Evolutionary conservation across 2,113 vertebrate genomes (phyloP), one percentile per base, ranked within the genome.

Genomic region (Pyrgilauda ruficollis): DNA sequence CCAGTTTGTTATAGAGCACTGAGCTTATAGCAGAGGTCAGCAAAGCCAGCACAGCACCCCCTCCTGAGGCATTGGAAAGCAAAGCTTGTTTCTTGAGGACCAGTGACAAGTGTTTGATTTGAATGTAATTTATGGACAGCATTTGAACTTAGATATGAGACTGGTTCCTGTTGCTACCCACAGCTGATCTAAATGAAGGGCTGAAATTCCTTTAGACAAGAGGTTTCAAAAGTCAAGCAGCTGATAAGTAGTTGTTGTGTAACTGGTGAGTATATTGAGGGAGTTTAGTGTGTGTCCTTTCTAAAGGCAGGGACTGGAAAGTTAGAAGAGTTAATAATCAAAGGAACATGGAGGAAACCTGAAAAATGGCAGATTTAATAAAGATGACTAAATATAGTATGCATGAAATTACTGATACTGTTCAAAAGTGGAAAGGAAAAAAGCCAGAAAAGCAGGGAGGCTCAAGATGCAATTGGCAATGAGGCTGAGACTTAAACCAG

Each of bases 291-390:
- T 83, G 61, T 2, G 13, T 89, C 80, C 76, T 90, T 90, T 86
- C 43, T 47, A 52, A 70, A 90, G 56, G 73, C 43, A 70, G 85
- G 76, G 73, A 75, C 81, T 75, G 4, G 10, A 87, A 95, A 82
- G 30, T 63, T 33, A 47, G 87, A 43, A 70, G 47, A 84, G 55
- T 74, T 84, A 84, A 79, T 94, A 80, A 85, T 83, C 67, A 70
- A 88, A 80, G 75, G 86, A 84, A 21, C 21, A 55, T 50, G 59
- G 30, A 88, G 47, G 22, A 89, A 84, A 77, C 73, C 33, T 93
- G 64, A 70, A 92, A 93, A 94, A 89, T 78, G 19, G 10, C 20
- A 68, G 56, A 35, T 92, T 84, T 90, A 90, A 63, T 88, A 94
- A 83, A 80, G 64, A 37, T 62, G 46, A 35, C 64, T 94, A 81